Evolutionary conservation across 2,113 vertebrate genomes (phyloP).

Genomic region (Plestiodon gilberti): DNA sequence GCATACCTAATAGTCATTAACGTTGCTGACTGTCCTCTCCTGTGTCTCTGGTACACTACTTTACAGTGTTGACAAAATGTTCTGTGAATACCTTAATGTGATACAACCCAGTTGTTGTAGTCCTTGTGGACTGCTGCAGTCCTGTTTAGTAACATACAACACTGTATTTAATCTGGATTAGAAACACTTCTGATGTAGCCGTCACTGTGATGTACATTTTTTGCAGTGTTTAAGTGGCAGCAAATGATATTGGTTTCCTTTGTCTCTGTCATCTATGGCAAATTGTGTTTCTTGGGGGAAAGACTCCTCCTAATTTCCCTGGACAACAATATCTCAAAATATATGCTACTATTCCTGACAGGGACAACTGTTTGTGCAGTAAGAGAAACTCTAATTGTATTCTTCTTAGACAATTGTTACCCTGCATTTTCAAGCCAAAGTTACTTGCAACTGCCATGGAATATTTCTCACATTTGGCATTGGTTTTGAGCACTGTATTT

Average conservation of each 20-base stretch:
- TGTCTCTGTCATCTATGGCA: background rate
- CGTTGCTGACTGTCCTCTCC: background rate
- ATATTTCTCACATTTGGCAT: slow-evolving; percentile 44
- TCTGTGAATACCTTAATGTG: background rate
- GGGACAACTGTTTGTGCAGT: slow-evolving; percentile 17
- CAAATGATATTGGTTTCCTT: background rate
- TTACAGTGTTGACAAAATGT: background rate
- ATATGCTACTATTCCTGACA: background rate
- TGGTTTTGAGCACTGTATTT: slow-evolving; percentile 52
- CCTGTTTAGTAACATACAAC: background rate
- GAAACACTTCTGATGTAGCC: background rate
- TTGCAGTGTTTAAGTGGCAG: background rate
- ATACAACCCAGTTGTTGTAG: background rate
- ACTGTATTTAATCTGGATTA: background rate
- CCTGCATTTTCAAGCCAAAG: slow-evolving; percentile 46
- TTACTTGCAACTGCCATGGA: slow-evolving; percentile 30
- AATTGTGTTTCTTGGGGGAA: background rate
- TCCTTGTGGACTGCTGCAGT: background rate
- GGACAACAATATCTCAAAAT: background rate
- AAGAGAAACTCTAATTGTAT: slow-evolving; percentile 23
- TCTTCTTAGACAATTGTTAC: slow-evolving; percentile 16
- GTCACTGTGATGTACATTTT: background rate
- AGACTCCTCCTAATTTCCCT: slow-evolving; percentile 5
- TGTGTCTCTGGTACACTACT: background rate
- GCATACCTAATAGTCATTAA: too few species aligned